These are phyloP conservation scores for Miltochrista miniata DNA, from an alignment of 2,888 invertebrate species.

Conservation along the genomic window DNA sequence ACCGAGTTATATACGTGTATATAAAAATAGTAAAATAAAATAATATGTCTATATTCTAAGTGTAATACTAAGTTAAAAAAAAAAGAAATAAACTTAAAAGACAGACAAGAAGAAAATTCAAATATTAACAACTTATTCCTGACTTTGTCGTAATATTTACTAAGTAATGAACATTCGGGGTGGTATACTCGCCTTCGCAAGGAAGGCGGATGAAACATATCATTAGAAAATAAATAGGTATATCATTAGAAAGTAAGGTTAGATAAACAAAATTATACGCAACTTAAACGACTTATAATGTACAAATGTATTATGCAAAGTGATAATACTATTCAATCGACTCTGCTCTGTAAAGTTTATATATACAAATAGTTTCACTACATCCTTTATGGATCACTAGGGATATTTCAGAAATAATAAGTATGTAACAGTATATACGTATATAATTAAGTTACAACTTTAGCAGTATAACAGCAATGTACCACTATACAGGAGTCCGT, in stretches of 20 bases:
- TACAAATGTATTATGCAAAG: too few relatives aligned
- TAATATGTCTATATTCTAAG: background rate
- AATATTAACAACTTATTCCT: constrained; percentile 18
- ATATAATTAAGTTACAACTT: too few relatives aligned
- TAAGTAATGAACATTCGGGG: constrained; percentile 36
- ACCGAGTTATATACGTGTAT: background rate
- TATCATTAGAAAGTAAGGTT: constrained; percentile 18
- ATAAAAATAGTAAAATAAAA: too few relatives aligned
- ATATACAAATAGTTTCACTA: too few relatives aligned
- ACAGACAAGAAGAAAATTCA: background rate
- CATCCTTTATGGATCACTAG: too few relatives aligned
- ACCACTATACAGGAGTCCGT: too few relatives aligned
- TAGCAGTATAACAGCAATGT: too few relatives aligned
- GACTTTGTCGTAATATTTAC: constrained; percentile 25
- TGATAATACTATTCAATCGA: too few relatives aligned
- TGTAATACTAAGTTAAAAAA: background rate
- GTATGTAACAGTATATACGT: too few relatives aligned
- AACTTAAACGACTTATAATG: constrained; percentile 1
- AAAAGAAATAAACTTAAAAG: background rate
- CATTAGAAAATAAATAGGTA: constrained; percentile 5
- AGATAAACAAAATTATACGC: background rate
- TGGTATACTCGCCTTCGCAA: constrained; percentile 33
- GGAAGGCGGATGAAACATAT: constrained; percentile 22
- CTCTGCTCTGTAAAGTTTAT: too few relatives aligned
- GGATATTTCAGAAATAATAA: too few relatives aligned